These are phyloP conservation scores for Ascaphus truei DNA, from an alignment of 2,113 vertebrate species.

Conservation along the genomic window DNA sequence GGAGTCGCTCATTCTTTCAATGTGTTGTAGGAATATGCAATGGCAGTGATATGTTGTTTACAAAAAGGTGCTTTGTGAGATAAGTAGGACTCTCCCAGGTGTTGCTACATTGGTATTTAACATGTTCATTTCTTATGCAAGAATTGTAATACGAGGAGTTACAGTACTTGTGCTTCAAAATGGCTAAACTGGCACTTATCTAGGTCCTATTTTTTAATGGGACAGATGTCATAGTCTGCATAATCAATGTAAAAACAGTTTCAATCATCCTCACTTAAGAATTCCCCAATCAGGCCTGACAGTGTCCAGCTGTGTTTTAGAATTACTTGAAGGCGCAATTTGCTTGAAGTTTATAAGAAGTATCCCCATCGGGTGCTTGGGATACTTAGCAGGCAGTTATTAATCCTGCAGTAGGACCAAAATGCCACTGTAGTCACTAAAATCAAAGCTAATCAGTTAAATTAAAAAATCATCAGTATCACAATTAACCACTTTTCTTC, in stretches of 20 bases:
- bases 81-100: too few species aligned
- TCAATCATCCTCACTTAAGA: slow-evolving; percentile 9
- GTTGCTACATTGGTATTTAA: too few species aligned
- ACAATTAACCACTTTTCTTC: neutral
- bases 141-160: neutral
- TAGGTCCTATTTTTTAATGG: neutral
- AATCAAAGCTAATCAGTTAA: neutral
- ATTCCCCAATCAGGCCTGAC: slow-evolving; percentile 3
- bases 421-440: neutral
- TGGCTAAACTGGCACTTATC: slow-evolving; percentile 4
- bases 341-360: neutral
- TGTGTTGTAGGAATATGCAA: too few species aligned
- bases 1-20: too few species aligned
- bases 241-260: slow-evolving; percentile 15
- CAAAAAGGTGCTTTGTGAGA: too few species aligned
- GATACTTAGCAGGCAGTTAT: slow-evolving; percentile 4
- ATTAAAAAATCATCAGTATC: neutral
- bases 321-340: slow-evolving; percentile 15
- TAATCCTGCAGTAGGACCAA: neutral
- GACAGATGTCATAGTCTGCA: slow-evolving; percentile 5
- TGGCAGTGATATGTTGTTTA: too few species aligned
- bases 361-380: neutral
- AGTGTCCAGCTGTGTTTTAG: slow-evolving; percentile 20
- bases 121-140: neutral
- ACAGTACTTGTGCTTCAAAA: neutral